Evolutionary conservation across 2,888 invertebrate genomes (phyloP), one percentile per base, ranked within the genome.

Genomic region (Pogonocherus hispidulus): DNA sequence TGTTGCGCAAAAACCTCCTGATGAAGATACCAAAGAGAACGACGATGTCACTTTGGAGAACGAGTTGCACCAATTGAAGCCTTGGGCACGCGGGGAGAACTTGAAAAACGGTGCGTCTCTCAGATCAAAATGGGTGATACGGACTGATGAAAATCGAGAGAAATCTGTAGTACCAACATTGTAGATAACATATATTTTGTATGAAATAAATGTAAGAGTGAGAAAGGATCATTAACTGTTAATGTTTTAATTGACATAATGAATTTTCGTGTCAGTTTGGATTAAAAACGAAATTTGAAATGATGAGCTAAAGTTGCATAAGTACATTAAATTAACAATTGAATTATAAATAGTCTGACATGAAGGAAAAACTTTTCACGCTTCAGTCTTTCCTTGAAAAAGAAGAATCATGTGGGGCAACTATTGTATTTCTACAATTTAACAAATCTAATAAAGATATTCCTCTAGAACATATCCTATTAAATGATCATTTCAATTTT

Each of bases 81-180:
- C 85, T 9, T 86, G 86, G 86, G 83, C 80, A 20, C 84, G 84
- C 68, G 69, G 79, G 37, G 80, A 84, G 65, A 84, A 84, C 66
- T 72, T 83, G 41, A 76, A 81, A 56, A 83, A 83, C 64, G 83
- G 84, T 83, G 80, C 79, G n/a, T 78, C 77, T 22, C 73, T 84
- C 27, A 74, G 84, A 65, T 79, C 83, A 3, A 78, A 80, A 70
- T 85, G 84, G 84, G 71, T 81, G 35, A 81, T 83, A 63, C 77
- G 80, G 69, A 75, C 72, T n/a, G 78, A 79, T 37, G 66, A 69
- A 20, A 49, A 67, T 46, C 44, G 5, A 23, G 20, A 44, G 23
- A 57, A 44, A 44, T 27, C 57, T 46, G 41, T 59, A 47, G 47
- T 32, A 47, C 47, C 47, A 47, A 49, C 27, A 5, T 32, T 59